A percentile compares a stretch with the other conserved stretches of the same genome.
These are phyloP conservation scores for Grantiella picta DNA, from an alignment of 2,113 vertebrate genomes.

Conservation along the genomic window DNA sequence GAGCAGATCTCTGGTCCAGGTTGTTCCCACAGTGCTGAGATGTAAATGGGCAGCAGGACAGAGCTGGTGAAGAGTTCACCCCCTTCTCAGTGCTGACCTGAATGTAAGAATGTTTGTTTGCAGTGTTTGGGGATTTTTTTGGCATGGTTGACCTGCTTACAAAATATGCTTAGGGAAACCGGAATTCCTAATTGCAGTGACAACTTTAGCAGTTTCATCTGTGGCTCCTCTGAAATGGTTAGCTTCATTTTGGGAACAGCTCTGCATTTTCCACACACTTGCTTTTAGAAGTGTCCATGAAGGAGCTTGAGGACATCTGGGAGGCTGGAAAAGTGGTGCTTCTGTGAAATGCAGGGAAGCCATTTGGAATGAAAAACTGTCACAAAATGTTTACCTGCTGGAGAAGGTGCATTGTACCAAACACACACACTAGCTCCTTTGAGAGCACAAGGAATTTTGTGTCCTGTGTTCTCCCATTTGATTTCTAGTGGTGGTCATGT, in stretches of 20 bases:
- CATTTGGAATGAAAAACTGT: neutral
- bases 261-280: neutral
- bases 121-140: neutral
- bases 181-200: too few relatives aligned
- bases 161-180: neutral
- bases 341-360: neutral
- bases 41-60: neutral
- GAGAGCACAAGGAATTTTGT: neutral
- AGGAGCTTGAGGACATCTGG: conserved; percentile 4
- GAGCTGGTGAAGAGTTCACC: neutral
- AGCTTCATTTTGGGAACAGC: neutral
- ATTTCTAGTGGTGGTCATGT: neutral
- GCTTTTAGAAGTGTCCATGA: neutral
- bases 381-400: neutral
- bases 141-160: neutral
- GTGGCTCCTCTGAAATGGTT: neutral
- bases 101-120: neutral
- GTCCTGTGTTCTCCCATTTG: neutral
- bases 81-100: neutral
- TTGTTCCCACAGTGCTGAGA: neutral
- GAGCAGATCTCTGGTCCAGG: neutral
- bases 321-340: neutral
- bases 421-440: neutral
- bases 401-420: rapidly evolving
- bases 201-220: neutral